These are phyloP conservation scores for Dermochelys coriacea DNA, from an alignment of 2,797 vertebrate species.

Conservation along the genomic window DNA sequence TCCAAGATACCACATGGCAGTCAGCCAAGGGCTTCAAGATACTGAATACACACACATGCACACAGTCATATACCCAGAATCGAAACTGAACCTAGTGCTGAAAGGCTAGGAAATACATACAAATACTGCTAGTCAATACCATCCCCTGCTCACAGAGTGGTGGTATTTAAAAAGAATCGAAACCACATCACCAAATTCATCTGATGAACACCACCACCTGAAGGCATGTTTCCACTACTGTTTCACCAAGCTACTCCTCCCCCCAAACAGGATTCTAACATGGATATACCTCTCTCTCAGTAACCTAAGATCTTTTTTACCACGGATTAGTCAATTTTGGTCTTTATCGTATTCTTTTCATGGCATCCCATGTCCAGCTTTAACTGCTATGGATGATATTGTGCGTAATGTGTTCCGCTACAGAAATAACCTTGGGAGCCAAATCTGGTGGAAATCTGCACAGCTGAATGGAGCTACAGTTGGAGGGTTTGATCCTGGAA, in stretches of 20 bases:
- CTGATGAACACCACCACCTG: neutral
- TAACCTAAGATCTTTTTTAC: neutral
- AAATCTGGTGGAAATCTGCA: neutral
- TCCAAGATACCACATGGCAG: neutral
- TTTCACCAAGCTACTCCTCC: neutral
- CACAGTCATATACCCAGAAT: neutral
- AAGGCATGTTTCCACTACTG: neutral
- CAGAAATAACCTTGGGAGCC: too few species aligned
- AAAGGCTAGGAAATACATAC: neutral
- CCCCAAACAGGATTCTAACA: neutral
- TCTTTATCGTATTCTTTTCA: neutral
- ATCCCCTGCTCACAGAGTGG: neutral
- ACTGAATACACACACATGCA: neutral
- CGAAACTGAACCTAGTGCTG: neutral
- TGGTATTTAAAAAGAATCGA: neutral
- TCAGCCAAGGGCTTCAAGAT: neutral
- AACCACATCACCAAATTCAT: neutral
- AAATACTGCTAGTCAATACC: neutral
- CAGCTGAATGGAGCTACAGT: neutral
- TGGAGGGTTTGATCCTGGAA: neutral
- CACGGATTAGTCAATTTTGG: neutral
- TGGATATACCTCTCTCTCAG: neutral
- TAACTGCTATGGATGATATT: neutral
- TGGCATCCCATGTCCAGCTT: neutral
- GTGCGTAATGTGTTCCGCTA: too few species aligned